Conservation (phyloP, 2,113 vertebrate genomes). For the Xenopus tropicalis region DNA sequence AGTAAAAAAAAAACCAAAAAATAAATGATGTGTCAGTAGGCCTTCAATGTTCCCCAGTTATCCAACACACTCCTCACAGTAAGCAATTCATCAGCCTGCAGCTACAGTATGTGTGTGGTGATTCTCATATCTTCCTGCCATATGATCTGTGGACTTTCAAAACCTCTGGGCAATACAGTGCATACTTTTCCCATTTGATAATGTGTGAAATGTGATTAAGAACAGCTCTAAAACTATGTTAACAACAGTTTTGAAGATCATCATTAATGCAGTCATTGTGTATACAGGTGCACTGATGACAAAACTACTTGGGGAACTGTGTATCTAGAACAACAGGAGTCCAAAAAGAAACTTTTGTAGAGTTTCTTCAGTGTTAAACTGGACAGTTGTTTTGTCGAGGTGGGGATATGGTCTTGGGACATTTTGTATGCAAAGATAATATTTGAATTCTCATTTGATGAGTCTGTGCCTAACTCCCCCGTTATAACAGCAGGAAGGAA, state of each 20-base stretch:
- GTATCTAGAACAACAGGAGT: too few species aligned
- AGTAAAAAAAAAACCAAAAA: conserved; percentile 22
- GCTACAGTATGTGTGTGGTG: conserved; percentile 36
- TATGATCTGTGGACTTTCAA: conserved; percentile 25
- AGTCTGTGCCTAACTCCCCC: too few species aligned
- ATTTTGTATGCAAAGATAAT: too few species aligned
- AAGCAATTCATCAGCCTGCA: conserved; percentile 24
- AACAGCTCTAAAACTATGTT: conserved; percentile 14
- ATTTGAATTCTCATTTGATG: too few species aligned
- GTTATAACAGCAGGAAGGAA: too few species aligned
- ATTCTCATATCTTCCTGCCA: conserved; percentile 19
- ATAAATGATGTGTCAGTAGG: conserved; percentile 21
- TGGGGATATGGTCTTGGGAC: too few species aligned
- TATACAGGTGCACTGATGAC: background rate
- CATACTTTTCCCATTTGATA: conserved; percentile 1
- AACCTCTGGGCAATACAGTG: conserved; percentile 32
- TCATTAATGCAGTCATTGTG: background rate
- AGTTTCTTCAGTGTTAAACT: too few species aligned
- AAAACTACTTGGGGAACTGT: too few species aligned
- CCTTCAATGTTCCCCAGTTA: conserved; percentile 18
- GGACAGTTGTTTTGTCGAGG: too few species aligned
- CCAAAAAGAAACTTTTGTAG: too few species aligned
- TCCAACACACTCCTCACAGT: background rate
- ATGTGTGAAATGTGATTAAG: conserved; percentile 2
- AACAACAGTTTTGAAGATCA: conserved; percentile 18